phyloP scores from a whole-genome alignment of 2,888 invertebrate species.

The Sussaba pulchella region DNA sequence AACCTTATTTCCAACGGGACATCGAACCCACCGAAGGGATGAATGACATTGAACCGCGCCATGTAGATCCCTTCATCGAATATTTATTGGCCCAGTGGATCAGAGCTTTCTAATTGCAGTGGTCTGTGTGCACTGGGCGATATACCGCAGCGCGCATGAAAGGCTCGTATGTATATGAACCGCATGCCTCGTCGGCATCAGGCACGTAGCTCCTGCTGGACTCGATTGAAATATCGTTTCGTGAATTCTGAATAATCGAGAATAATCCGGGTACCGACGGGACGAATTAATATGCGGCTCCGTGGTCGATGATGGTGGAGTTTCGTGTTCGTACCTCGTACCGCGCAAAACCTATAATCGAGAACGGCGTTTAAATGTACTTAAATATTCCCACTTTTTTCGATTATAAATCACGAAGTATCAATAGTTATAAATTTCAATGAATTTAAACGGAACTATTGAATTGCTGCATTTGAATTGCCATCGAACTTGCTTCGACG shows the following conservation, averaged over 20 bases:
- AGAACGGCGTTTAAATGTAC: conserved; percentile 15
- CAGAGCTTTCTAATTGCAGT: conserved; percentile 66
- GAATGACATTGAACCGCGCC: conserved; percentile 28
- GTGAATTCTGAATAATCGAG: conserved; percentile 76
- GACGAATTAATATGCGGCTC: conserved; percentile 74
- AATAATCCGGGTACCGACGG: conserved; percentile 71
- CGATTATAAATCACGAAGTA: conserved; percentile 2
- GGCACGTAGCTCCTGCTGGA: conserved; percentile 12
- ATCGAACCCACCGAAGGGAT: not conserved
- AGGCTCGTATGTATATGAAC: conserved; percentile 23
- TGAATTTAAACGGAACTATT: not conserved
- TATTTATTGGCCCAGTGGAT: conserved; percentile 69
- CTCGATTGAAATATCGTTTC: conserved; percentile 74
- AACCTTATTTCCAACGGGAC: not conserved
- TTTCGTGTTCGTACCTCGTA: conserved; percentile 9
- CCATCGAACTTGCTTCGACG: not conserved
- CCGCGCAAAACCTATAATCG: conserved; percentile 4
- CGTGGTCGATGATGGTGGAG: conserved; percentile 55
- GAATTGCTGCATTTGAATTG: conserved; percentile 6
- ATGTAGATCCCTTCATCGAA: conserved; percentile 62
- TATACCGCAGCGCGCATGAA: conserved; percentile 23
- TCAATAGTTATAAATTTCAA: conserved; percentile 12
- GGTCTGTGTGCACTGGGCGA: conserved; percentile 42
- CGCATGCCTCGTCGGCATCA: conserved; percentile 11
- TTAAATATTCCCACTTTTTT: conserved; percentile 28